Evolutionary conservation across 2,888 invertebrate species (phyloP), one percentile per base, ranked within the genome.

Genomic region (Dendrolimus pini): DNA sequence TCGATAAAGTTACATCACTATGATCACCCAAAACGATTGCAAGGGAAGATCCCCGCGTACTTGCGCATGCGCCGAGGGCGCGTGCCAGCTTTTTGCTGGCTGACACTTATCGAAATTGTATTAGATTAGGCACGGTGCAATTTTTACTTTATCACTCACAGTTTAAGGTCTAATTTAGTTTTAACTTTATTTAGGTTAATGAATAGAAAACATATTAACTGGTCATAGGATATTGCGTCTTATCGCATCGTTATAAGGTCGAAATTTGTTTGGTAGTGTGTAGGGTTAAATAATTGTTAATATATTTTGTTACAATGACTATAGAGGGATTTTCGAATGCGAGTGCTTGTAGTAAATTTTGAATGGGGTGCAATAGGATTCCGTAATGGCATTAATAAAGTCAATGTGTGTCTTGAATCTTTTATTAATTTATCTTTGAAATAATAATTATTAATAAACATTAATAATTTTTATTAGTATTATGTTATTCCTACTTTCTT

Each of bases 71-170:
- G 77, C 78, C 76, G 79, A 75, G 81, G 83, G 83, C 89, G 83
- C 89, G 89, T 89, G 89, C 89, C 89, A 85, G 83, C 83, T 88
- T 89, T 89, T 89, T 89, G 81, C 81, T 84, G 80, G 77, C 75
- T 79, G 83, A 81, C 78, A 85, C 83, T 80, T 82, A 78, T 80
- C 12, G 9, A 47, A 30, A 47, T 47, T 47, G 47, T 47, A 47
- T 47, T 47, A 47, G 47, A 61, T 10, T 47, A 10, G 47, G 2
- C 9, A 12, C 47, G 7, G 12, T 12, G 47, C 3, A 47, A 47
- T 8, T 47, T 2, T 12, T 47, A 47, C 47, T 47, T 47, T 47
- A 47, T 47, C 12, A 1, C 47, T 10, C 12, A 10, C 7, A 47
- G 12, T 9, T 47, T 47, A 47, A 9, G 12, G 47, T 47, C 47